Evolutionary conservation across 2,797 vertebrate species (phyloP).

Genomic region (Xerus rutilus): DNA sequence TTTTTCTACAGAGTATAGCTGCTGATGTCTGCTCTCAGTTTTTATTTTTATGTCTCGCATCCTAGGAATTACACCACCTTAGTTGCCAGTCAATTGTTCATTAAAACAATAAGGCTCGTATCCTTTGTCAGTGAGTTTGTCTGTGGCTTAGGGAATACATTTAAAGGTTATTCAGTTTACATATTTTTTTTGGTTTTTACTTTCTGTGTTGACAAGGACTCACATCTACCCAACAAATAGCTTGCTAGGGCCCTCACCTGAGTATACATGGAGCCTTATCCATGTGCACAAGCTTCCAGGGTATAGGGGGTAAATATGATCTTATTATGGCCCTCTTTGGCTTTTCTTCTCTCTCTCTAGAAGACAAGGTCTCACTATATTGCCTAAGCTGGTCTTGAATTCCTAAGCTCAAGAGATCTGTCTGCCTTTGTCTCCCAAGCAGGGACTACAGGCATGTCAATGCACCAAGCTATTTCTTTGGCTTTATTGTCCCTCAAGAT

Average conservation of each 20-base stretch:
- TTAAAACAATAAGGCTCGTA: neutral
- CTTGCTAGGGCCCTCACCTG: neutral
- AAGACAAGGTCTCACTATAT: too few species aligned
- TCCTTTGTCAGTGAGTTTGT: neutral
- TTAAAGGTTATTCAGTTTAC: slow-evolving; percentile 10
- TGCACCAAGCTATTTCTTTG: neutral
- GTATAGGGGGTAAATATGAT: neutral
- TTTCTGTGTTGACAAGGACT: neutral
- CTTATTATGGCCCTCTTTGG: neutral
- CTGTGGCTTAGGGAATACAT: slow-evolving; percentile 5
- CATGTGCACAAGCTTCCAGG: neutral
- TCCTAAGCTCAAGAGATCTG: too few species aligned
- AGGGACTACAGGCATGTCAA: neutral
- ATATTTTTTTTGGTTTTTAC: slow-evolving; percentile 1
- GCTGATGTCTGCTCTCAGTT: neutral
- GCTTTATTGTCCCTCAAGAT: neutral
- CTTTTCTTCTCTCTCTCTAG: neutral
- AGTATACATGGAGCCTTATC: neutral
- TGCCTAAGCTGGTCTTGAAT: too few species aligned
- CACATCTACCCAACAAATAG: neutral
- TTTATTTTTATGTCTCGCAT: neutral
- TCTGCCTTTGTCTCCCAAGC: too few species aligned
- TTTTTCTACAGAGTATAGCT: neutral
- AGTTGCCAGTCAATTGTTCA: neutral
- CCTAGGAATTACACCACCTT: neutral